Evolutionary conservation across 2,888 invertebrate genomes (phyloP).

Genomic region (Macrophya annulata): DNA sequence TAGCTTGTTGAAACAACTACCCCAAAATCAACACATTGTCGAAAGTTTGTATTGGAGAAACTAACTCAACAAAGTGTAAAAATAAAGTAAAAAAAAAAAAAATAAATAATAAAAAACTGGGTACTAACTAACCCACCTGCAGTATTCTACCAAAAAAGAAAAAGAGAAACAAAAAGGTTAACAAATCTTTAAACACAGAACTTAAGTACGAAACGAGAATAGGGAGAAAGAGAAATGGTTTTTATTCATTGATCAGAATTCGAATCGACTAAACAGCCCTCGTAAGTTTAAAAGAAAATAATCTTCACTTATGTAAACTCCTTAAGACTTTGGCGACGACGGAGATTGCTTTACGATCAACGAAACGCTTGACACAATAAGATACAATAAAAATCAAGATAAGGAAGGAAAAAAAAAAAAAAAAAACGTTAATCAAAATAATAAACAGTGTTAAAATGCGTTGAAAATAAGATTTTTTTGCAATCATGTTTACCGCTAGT

Average conservation of each 20-base stretch:
- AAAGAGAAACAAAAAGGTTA: too few relatives aligned
- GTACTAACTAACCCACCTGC: not conserved
- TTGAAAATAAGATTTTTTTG: not conserved
- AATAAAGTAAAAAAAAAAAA: not conserved
- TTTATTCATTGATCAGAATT: not conserved
- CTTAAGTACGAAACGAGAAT: not conserved
- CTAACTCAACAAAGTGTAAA: not conserved
- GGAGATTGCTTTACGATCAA: not conserved
- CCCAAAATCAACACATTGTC: not conserved
- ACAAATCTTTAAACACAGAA: not conserved
- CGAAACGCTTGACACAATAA: not conserved
- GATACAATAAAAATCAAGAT: too few relatives aligned
- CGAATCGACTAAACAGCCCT: not conserved
- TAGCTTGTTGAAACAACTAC: not conserved
- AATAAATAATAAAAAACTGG: too few relatives aligned
- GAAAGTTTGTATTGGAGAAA: not conserved
- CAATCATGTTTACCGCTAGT: conserved; percentile 42
- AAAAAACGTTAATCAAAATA: not conserved
- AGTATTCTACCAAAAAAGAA: not conserved
- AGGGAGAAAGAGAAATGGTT: not conserved
- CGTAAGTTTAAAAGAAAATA: not conserved
- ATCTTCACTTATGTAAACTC: not conserved
- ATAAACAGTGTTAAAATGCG: conserved; percentile 3
- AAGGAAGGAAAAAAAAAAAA: not conserved
- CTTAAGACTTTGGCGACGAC: not conserved